Conservation (phyloP, 2,888 invertebrate species). For the Octonoba sinensis region DNA sequence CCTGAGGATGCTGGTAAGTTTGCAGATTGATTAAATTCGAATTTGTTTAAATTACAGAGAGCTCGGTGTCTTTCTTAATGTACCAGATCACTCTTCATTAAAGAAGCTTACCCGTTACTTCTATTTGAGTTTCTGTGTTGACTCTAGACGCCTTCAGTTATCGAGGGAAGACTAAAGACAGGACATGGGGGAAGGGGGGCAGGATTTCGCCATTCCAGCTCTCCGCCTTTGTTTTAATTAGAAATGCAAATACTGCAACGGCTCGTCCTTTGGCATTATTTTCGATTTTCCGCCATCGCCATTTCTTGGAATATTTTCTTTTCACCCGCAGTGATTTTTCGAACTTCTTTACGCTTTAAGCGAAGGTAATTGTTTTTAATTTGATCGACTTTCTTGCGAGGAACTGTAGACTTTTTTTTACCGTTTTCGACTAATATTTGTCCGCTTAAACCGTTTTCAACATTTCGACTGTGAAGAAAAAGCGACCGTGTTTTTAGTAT, state of each 20-base stretch:
- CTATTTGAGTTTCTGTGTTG: conserved; percentile 61
- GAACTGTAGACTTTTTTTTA: too few relatives aligned
- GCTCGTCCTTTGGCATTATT: conserved; percentile 18
- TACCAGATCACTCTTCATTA: conserved; percentile 58
- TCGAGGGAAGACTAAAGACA: conserved; percentile 2
- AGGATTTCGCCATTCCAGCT: conserved; percentile 1
- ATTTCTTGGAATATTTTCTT: conserved; percentile 7
- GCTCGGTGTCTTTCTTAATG: conserved; percentile 56
- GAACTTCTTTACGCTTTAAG: conserved; percentile 18
- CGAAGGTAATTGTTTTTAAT: conserved; percentile 49
- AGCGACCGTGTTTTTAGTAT: background rate
- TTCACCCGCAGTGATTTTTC: background rate
- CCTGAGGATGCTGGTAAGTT: conserved; percentile 17
- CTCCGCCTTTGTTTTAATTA: conserved; percentile 43
- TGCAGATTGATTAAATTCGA: conserved; percentile 62
- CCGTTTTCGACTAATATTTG: conserved; percentile 32
- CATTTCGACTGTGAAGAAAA: background rate
- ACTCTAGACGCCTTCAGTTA: conserved; percentile 41
- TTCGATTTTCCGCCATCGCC: conserved; percentile 24
- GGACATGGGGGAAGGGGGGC: background rate
- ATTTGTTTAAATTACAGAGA: conserved; percentile 56
- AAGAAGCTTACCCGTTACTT: conserved; percentile 43
- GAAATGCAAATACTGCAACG: conserved; percentile 54
- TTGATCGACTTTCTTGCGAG: conserved; percentile 27
- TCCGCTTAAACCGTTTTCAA: background rate